Percentiles rank a stretch among this genome's conserved stretches.
These are phyloP conservation scores for Seladonia tumulorum DNA, from an alignment of 2,888 invertebrate species.

Conservation along the genomic window DNA sequence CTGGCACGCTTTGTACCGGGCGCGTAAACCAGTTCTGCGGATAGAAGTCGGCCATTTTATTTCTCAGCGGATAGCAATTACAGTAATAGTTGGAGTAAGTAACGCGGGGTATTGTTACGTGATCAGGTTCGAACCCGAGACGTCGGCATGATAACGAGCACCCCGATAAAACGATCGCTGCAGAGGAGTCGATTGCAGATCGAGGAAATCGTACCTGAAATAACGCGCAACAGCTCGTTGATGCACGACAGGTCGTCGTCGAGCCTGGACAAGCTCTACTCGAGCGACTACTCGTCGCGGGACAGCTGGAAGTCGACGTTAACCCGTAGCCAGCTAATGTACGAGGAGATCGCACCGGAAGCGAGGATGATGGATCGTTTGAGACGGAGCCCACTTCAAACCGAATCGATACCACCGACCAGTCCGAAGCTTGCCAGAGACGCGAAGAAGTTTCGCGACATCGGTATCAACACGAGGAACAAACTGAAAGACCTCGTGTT, in stretches of 20 bases:
- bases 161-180: slow-evolving; percentile 71
- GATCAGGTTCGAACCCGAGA: slow-evolving; percentile 79
- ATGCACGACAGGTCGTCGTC: slow-evolving; percentile 24
- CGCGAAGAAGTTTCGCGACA: slow-evolving; percentile 64
- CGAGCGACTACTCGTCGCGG: slow-evolving; percentile 34
- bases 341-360: slow-evolving; percentile 63
- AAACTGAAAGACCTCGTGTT: slow-evolving; percentile 39
- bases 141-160: slow-evolving; percentile 79
- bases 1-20: neutral
- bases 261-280: slow-evolving; percentile 39
- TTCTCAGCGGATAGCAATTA: neutral
- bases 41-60: neutral
- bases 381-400: slow-evolving; percentile 63
- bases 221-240: slow-evolving; percentile 42
- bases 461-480: slow-evolving; percentile 70
- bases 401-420: slow-evolving; percentile 67
- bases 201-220: slow-evolving; percentile 68
- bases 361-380: slow-evolving; percentile 56
- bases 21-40: neutral
- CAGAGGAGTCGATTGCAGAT: slow-evolving; percentile 65
- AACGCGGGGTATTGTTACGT: slow-evolving; percentile 31
- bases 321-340: slow-evolving; percentile 49
- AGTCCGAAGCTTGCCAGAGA: slow-evolving; percentile 28
- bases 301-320: slow-evolving; percentile 62
- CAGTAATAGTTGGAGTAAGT: neutral